phyloP scores from a whole-genome alignment of 2,113 vertebrate genomes.

The Manacus vitellinus region DNA sequence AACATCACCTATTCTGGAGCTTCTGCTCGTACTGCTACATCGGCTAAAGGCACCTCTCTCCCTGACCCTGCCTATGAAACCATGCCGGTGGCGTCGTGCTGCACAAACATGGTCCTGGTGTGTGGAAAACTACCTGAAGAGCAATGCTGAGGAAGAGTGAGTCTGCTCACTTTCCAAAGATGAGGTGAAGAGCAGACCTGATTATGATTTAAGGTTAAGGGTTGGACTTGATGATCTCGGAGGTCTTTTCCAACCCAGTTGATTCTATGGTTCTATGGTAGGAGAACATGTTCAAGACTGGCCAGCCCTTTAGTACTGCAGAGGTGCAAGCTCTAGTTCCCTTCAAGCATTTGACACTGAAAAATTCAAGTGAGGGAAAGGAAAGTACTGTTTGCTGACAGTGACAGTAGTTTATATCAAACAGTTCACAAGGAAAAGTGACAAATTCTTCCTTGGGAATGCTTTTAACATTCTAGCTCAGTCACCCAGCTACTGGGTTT shows the following conservation, averaged over 20 bases:
- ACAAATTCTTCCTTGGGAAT: neutral
- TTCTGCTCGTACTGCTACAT: neutral
- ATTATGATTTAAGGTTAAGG: neutral
- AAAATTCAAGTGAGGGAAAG: neutral
- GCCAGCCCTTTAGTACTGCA: neutral
- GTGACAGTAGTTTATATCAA: neutral
- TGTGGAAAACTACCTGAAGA: neutral
- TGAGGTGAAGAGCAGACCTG: neutral
- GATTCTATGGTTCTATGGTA: too few species aligned
- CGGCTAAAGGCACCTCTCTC: neutral
- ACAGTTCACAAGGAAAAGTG: neutral
- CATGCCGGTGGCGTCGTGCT: neutral
- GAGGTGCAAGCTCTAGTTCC: neutral
- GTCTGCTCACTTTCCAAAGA: neutral
- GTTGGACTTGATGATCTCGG: too few species aligned
- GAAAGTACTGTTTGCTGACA: neutral
- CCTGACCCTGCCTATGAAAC: neutral
- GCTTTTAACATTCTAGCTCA: neutral
- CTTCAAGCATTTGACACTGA: neutral
- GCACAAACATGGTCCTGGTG: neutral
- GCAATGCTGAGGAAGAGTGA: neutral
- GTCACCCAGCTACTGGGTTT: neutral
- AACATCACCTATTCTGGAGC: neutral
- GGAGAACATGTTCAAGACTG: neutral
- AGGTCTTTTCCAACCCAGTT: too few species aligned